These are phyloP conservation scores for Enteromius argenteus DNA, from an alignment of 2,797 vertebrate genomes.

Conservation along the genomic window DNA sequence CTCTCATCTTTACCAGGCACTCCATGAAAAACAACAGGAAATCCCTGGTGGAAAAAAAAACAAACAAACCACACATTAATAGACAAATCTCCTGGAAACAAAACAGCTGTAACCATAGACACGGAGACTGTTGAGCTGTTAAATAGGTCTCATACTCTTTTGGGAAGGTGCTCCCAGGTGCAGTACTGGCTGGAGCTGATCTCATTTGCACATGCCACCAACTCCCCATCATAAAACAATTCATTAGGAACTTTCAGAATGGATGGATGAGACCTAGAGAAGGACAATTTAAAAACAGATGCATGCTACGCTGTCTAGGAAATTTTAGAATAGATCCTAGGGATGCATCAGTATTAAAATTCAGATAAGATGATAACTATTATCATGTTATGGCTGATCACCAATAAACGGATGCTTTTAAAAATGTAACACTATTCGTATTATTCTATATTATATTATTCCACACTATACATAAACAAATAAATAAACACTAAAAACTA, in stretches of 20 bases:
- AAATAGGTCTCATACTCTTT: conserved; percentile 69
- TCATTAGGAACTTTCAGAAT: conserved; percentile 89
- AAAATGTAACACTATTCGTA: background rate
- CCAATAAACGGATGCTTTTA: background rate
- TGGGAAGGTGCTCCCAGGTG: conserved; percentile 84
- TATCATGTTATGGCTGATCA: background rate
- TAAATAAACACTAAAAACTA: background rate
- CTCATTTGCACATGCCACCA: conserved; percentile 73
- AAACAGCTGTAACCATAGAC: background rate
- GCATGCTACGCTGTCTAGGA: background rate
- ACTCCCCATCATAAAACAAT: conserved; percentile 89
- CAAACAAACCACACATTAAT: background rate
- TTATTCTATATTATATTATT: background rate
- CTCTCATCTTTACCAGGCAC: conserved; percentile 83
- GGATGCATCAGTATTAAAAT: background rate
- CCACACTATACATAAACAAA: background rate
- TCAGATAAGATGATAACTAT: background rate
- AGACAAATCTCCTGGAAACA: background rate
- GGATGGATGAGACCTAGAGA: conserved; percentile 87
- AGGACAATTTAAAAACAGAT: background rate
- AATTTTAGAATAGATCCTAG: background rate
- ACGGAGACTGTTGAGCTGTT: background rate
- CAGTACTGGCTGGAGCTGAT: conserved; percentile 80
- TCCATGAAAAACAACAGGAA: conserved; percentile 92
- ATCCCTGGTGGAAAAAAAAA: conserved; percentile 75